Conservation (phyloP, 2,888 invertebrate species). For the Trissolcus japonicus region DNA sequence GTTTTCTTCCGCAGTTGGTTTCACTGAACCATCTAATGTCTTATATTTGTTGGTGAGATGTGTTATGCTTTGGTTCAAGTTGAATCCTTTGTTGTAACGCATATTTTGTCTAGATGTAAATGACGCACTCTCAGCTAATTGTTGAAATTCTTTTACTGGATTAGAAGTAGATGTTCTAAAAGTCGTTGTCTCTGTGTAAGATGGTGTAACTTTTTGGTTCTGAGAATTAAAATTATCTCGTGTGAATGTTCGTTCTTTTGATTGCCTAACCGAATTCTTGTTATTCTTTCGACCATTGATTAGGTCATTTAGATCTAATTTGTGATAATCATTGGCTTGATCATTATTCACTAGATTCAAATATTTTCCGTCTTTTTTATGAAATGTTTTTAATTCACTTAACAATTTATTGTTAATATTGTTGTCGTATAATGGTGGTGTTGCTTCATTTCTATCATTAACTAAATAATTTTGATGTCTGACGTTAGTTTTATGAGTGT, state of each 20-base stretch:
- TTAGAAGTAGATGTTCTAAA: conserved; percentile 76
- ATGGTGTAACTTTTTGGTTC: conserved; percentile 66
- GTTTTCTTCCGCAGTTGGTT: conserved; percentile 36
- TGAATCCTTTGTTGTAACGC: conserved; percentile 64
- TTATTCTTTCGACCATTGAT: conserved; percentile 63
- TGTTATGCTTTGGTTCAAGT: conserved; percentile 66
- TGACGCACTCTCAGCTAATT: conserved; percentile 86
- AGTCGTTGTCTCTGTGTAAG: conserved; percentile 71
- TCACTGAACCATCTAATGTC: conserved; percentile 46
- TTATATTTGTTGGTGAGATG: conserved; percentile 59
- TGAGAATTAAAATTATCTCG: conserved; percentile 58
- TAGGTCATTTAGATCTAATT: conserved; percentile 59
- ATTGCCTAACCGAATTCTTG: conserved; percentile 57
- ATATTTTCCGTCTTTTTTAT: conserved; percentile 43
- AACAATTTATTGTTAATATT: conserved; percentile 58
- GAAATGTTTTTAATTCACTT: conserved; percentile 56
- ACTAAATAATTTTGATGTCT: conserved; percentile 63
- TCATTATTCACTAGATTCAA: conserved; percentile 56
- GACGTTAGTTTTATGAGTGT: conserved; percentile 60
- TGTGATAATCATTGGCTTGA: conserved; percentile 61
- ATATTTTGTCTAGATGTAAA: conserved; percentile 79
- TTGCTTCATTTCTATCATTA: conserved; percentile 57
- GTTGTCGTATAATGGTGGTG: conserved; percentile 51
- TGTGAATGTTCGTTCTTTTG: conserved; percentile 61
- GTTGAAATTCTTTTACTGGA: conserved; percentile 81